These are phyloP conservation scores for Rugalucina vietnamica DNA, from an alignment of 2,888 invertebrate species.

Conservation along the genomic window DNA sequence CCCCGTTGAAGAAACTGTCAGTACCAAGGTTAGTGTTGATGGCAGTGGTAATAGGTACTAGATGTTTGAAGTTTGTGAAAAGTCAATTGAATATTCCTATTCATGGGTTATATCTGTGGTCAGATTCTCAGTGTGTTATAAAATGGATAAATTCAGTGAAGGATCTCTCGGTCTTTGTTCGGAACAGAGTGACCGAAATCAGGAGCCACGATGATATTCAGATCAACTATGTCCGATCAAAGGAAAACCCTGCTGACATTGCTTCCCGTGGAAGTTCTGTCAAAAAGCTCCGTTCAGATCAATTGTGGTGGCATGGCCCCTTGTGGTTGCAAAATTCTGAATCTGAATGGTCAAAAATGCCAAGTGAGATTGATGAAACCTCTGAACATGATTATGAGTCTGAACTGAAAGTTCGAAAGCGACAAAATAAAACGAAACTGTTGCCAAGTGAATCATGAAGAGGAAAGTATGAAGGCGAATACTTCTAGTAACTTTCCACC, in stretches of 20 bases:
- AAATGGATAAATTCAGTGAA: too few species aligned
- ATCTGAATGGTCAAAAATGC: too few species aligned
- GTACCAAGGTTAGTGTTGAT: conserved; percentile 21
- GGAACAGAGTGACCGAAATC: not conserved
- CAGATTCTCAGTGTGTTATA: not conserved
- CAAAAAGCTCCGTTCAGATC: too few species aligned
- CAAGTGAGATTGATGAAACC: too few species aligned
- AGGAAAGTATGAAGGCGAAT: too few species aligned
- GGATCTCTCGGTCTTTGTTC: too few species aligned
- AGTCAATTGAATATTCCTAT: not conserved
- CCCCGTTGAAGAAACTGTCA: conserved; percentile 4
- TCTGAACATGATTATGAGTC: too few species aligned
- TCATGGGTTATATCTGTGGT: not conserved
- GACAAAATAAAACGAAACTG: too few species aligned
- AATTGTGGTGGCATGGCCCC: too few species aligned
- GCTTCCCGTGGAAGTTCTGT: not conserved
- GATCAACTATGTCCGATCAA: not conserved
- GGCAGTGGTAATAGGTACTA: conserved; percentile 10
- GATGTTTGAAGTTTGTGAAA: not conserved
- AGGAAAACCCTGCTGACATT: not conserved
- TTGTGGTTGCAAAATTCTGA: not conserved
- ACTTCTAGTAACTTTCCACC: too few species aligned
- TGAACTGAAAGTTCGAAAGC: too few species aligned
- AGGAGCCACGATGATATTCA: not conserved
- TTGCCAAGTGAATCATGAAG: too few species aligned